Evolutionary conservation across 2,797 vertebrate species (phyloP), one percentile per base, ranked within the genome.

Genomic region (Gobio occitaniae): DNA sequence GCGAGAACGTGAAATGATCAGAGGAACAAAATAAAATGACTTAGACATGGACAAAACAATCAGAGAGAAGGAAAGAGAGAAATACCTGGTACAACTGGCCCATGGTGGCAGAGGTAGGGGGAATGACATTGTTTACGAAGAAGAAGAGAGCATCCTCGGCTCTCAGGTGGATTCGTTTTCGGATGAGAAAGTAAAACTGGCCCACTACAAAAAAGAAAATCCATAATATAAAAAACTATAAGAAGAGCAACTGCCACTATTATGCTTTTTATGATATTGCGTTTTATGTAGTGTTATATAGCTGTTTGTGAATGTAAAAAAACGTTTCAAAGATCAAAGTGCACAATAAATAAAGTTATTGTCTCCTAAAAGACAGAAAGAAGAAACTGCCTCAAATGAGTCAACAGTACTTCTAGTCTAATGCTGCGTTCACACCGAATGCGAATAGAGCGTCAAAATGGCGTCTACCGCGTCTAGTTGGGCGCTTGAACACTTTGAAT

Each of bases 101-200:
- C 94, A 96, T 95, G 63, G 95, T 95, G 86, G 97, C 97, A 83
- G 97, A 97, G 86, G 97, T 97, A 84, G 97, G 97, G 88, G 97
- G 97, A 95, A 98, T 97, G 93, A 98, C 97, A 12, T 98, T 98
- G 96, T 98, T 98, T 92, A 98, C 97, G 89, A 98, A 98, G 95
- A 98, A 98, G 94, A 98, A 98, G 76, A 98, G 96, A 8, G 97
- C 97, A 44, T 98, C 97, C 89, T 98, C 97, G 6, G 97, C 97
- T 90, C 97, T 92, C 87, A 98, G 95, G 92, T 98, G 97, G 93
- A 98, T 98, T 93, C 97, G 94, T 94, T 98, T 98, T 90, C 97
- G 95, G 91, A 98, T 98, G 90, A 98, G 96, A 93, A 98, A 98
- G 93, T 98, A 98, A 92, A 98, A 98, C 93, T 98, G 97, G 72